Conservation (phyloP, 2,888 invertebrate genomes). For the Hypsopygia costalis region DNA sequence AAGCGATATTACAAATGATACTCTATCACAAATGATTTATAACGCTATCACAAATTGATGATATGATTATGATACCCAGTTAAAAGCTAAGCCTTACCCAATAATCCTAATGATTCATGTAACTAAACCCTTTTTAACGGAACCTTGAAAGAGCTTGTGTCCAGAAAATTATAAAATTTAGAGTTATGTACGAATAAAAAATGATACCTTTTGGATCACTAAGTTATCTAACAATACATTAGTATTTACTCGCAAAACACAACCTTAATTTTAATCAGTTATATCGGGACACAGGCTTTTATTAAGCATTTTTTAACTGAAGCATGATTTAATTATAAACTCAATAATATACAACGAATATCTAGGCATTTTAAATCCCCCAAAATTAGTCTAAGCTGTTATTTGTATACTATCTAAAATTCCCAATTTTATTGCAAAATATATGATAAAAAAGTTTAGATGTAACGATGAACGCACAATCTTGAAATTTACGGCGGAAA, state of each 20-base stretch:
- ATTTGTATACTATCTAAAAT: background rate
- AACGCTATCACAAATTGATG: background rate
- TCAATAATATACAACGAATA: background rate
- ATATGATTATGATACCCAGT: constrained; percentile 4
- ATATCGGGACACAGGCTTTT: background rate
- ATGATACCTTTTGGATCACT: too few relatives aligned
- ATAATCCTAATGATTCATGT: too few relatives aligned
- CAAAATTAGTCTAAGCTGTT: background rate
- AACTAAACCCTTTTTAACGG: too few relatives aligned
- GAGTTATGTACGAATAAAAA: too few relatives aligned
- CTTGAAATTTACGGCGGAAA: too few relatives aligned
- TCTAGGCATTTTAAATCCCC: background rate
- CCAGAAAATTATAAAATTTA: too few relatives aligned
- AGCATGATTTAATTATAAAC: background rate
- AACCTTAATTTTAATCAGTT: background rate
- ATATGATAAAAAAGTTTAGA: too few relatives aligned
- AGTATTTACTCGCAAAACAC: too few relatives aligned
- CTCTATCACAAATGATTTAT: constrained; percentile 1
- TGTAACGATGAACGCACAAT: too few relatives aligned
- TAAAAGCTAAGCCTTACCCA: constrained; percentile 7
- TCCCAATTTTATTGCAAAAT: too few relatives aligned
- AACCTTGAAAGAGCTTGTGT: too few relatives aligned
- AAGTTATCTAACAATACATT: too few relatives aligned
- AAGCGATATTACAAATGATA: constrained; percentile 18
- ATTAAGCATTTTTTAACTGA: background rate